A percentile compares a stretch with the other conserved stretches of the same genome.
Evolutionary conservation across 2,888 invertebrate species (phyloP).

Genomic region (Phortica magna): DNA sequence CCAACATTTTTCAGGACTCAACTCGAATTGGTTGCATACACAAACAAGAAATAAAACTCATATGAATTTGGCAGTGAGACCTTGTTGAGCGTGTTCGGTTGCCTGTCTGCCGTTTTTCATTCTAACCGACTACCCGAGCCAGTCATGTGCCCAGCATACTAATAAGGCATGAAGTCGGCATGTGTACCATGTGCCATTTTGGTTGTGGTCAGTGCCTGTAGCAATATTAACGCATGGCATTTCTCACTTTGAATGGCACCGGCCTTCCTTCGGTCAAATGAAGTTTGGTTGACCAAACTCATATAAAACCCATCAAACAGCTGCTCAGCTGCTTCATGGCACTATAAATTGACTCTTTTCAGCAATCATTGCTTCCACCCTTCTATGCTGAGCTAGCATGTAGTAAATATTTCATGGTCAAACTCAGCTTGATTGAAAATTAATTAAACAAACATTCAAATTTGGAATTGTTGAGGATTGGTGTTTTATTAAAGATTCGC

Average conservation of each 20-base stretch:
- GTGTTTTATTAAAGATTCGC: too few species aligned
- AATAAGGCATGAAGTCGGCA: neutral
- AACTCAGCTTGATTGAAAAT: neutral
- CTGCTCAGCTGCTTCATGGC: too few species aligned
- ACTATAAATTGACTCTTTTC: too few species aligned
- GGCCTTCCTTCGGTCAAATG: neutral
- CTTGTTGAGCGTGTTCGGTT: neutral
- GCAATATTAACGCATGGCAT: neutral
- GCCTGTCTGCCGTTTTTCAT: neutral
- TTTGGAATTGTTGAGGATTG: neutral
- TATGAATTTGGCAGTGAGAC: neutral
- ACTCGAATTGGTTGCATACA: neutral
- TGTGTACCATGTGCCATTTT: neutral
- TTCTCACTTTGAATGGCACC: neutral
- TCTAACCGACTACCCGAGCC: neutral
- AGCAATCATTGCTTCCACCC: neutral
- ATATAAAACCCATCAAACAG: too few species aligned
- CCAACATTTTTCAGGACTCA: constrained; percentile 72
- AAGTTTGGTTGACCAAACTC: too few species aligned
- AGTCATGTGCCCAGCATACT: neutral
- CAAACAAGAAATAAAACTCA: neutral
- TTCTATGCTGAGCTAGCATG: neutral
- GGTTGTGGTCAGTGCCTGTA: neutral
- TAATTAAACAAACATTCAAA: neutral
- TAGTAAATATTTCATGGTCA: neutral